Evolutionary conservation across 2,888 invertebrate species (phyloP), one percentile per base, ranked within the genome.

Genomic region (Nomada fabriciana): DNA sequence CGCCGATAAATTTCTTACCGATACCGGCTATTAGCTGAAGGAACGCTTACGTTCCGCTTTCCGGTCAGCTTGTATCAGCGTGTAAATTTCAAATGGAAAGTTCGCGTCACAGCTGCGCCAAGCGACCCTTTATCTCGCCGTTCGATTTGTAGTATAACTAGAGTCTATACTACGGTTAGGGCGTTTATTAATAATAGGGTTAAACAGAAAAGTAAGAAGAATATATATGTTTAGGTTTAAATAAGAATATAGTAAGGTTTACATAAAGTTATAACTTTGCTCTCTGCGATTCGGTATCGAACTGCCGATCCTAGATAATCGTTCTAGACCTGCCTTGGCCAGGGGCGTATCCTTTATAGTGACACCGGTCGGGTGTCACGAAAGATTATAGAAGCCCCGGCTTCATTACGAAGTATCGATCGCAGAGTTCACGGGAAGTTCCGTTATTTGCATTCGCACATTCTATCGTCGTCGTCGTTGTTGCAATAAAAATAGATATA

Each of bases 21-120:
- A 76, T 36, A 42, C 74, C 60, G 57, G 72, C 72, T 72, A 76
- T 82, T 76, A 76, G 75, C 72, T 72, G 57, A 72, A 69, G 72
- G 80, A 76, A 76, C 80, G 80, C 76, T 76, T 73, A 76, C 76
- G 68, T 64, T 47, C 25, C n/a, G 52, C 53, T 74, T 78, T 61
- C 50, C 23, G 61, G 25, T 67, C 42, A 57, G n/a, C 60, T 20
- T 53, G 70, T 70, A 74, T 82, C 86, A 78, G 79, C 75, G 76
- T 73, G 76, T 71, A 83, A 86, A 85, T 86, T 83, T 85, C 82
- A 77, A 80, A 85, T 59, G 68, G 67, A 76, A 86, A 87, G 71
- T 86, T 85, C 36, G 80, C 75, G 84, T 86, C 86, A 69, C 86
- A 86, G 86, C 84, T 86, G 86, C 74, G 57, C 63, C 53, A 20